A percentile compares a stretch with the other conserved stretches of the same genome.
Evolutionary conservation across 2,888 invertebrate species (phyloP).

Genomic region (Zelleria hepariella): DNA sequence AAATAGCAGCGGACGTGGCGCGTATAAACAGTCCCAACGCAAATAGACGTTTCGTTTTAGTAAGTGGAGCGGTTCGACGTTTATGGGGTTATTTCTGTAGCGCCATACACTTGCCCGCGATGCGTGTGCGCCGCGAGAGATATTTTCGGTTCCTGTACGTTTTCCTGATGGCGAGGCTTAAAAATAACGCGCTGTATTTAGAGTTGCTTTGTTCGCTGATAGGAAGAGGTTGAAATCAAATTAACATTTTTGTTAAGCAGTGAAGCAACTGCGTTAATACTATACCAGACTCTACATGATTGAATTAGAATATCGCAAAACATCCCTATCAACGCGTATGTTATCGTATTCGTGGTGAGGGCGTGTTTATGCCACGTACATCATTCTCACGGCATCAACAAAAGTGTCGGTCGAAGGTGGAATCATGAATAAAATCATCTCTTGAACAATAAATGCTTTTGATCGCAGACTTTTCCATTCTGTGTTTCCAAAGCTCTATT

Average conservation of each 20-base stretch:
- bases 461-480: no score
- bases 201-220: not conserved
- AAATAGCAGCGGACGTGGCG: not conserved
- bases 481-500: not conserved
- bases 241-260: not conserved
- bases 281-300: no score
- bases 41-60: not conserved
- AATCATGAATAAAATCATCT: no score
- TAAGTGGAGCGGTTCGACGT: not conserved
- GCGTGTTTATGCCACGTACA: no score
- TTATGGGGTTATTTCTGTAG: constrained; percentile 4
- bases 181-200: not conserved
- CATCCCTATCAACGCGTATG: no score
- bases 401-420: no score
- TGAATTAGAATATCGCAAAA: no score
- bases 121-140: not conserved
- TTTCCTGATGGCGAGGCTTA: not conserved
- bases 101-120: not conserved
- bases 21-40: not conserved
- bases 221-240: not conserved
- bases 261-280: not conserved
- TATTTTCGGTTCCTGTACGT: not conserved
- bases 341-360: no score
- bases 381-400: no score
- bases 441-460: no score